Base-by-base conservation (phyloP, 2,797 vertebrate genomes). In the Centroberyx gerrardi region DNA sequence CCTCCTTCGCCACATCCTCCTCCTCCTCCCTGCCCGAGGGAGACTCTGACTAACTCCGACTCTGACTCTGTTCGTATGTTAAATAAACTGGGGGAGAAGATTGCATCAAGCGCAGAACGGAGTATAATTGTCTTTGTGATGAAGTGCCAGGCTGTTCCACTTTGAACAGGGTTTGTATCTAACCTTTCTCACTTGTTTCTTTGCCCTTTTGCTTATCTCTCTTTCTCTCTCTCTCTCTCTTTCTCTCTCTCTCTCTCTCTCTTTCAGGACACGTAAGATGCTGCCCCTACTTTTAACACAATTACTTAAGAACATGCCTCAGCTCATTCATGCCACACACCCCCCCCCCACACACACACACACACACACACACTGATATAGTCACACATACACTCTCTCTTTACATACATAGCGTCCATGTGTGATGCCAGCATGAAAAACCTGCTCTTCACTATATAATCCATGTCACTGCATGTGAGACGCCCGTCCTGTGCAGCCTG, bases 1-100 rank as follows among this genome's bases (percentile, higher is more conserved):
- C 53, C 48, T 67, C 42, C 58, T 56, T 72, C 78, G 72, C 33
- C 5, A 3, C 66, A 46, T 77, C 71, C 52, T 62, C 59, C 33
- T 51, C 36, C 49, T 62, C 42, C 31, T 71, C 44, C 8, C 27
- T 31, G 69, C 81, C 83, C 55, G 22, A 75, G 63, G 80, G 69
- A 72, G 9, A 29, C 33, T 59, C 36, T 59, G 67, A 67, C 62
- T 76, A 74, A 46, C 52, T 46, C 31, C 65, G 1, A 46, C 52
- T 46, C 31, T 65, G 1, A 44, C 42, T 56, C 15, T 52, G 22
- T 82, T 64, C 77, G 14, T 64, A 18, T 71, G 49, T 81, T 29
- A 65, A 38, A 70, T 51, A 55, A 8, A 62, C 18, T 7, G 22
- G 22, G 28, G 17, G 15, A 52, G 51, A 74, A 68, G n/a, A 40